phyloP scores from a whole-genome alignment of 2,113 vertebrate genomes.

The Austrofundulus limnaeus region DNA sequence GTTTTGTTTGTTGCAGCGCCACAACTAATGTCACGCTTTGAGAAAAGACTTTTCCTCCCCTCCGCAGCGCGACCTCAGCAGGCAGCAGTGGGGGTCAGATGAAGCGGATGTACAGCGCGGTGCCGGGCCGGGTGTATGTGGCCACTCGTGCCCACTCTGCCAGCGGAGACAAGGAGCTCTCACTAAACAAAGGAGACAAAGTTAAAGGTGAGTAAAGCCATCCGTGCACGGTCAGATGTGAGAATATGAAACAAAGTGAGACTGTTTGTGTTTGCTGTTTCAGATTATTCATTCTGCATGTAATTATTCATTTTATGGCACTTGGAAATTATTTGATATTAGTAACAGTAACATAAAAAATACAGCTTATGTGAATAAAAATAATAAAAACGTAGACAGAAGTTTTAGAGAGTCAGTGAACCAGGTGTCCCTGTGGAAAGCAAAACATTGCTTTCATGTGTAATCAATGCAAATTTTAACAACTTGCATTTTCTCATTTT shows the following conservation, averaged over 20 bases:
- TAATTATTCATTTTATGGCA: too few species aligned
- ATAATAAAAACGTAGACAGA: too few species aligned
- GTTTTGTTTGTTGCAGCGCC: constrained; percentile 40
- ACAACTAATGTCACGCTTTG: constrained; percentile 28
- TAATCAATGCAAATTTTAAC: too few species aligned
- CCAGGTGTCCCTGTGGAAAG: too few species aligned
- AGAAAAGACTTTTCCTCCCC: constrained; percentile 5
- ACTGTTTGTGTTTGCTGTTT: too few species aligned
- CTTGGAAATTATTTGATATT: too few species aligned
- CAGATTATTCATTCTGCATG: too few species aligned
- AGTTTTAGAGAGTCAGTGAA: too few species aligned
- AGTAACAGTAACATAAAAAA: too few species aligned
- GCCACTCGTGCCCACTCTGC: constrained; percentile 86
- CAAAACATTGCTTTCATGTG: too few species aligned
- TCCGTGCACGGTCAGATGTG: not conserved
- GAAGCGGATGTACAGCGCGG: constrained; percentile 88
- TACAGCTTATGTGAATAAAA: too few species aligned
- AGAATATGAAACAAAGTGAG: not conserved
- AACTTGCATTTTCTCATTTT: too few species aligned
- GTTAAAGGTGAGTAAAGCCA: constrained; percentile 84
- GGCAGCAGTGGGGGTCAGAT: constrained; percentile 72
- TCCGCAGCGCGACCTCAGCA: constrained; percentile 53
- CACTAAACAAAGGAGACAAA: constrained; percentile 90
- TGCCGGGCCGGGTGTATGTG: constrained; percentile 88
- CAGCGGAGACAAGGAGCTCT: constrained; percentile 86